Percentiles rank a stretch among this genome's conserved stretches.
Evolutionary conservation across 1,140 invertebrate genomes (phyloP).

Genomic region (Carcinoscorpius rotundicauda): DNA sequence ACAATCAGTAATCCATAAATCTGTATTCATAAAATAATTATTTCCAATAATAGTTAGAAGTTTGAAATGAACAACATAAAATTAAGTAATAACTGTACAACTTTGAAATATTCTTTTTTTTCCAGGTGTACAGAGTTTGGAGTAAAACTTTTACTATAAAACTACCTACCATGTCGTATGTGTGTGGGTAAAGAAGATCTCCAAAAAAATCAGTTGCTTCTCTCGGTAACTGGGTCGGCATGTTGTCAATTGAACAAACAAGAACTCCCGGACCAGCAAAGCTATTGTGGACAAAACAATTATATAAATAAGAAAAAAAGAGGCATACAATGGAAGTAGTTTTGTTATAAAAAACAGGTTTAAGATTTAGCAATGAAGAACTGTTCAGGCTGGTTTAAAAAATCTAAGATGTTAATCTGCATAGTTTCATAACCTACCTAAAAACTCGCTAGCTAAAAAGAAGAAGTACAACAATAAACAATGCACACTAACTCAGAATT

Average conservation of each 20-base stretch:
- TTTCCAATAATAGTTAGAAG: no score
- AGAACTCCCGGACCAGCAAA: conserved; percentile 93
- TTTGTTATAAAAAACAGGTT: neutral
- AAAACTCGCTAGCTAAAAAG: neutral
- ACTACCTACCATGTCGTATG: conserved; percentile 58
- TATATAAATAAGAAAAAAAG: conserved; percentile 3
- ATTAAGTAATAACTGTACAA: no score
- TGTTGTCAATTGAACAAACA: conserved; percentile 98
- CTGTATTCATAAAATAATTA: no score
- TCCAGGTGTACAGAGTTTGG: no score
- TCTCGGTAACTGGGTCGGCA: conserved; percentile 95
- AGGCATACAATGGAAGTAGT: neutral
- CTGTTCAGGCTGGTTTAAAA: no score
- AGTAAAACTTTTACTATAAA: no score
- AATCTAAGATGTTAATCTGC: conserved; percentile 1
- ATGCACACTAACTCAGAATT: no score
- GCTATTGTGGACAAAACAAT: conserved; percentile 35
- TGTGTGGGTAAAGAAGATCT: conserved; percentile 76
- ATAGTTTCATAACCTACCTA: conserved; percentile 3
- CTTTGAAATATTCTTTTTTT: no score
- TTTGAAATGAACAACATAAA: no score
- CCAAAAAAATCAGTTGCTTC: conserved; percentile 98
- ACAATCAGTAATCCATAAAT: conserved; percentile 8
- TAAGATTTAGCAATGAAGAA: neutral
- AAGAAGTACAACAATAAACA: no score